Base-by-base conservation (phyloP, 2,797 vertebrate genomes). In the Sebastolobus altivelis region DNA sequence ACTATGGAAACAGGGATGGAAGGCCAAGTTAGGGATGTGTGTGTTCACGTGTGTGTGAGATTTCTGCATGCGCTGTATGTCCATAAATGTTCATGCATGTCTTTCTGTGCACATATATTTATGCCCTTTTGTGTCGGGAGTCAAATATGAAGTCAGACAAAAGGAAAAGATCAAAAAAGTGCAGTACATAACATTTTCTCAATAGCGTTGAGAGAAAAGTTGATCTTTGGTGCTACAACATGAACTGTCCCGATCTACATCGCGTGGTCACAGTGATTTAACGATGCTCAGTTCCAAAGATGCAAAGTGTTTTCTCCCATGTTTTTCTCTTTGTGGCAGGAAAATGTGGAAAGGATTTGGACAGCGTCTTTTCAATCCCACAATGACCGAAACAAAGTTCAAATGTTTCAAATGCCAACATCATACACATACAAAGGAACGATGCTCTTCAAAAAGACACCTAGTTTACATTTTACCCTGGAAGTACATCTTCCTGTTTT, bases 1-100 rank as follows among this genome's bases (percentile, higher is more conserved):
- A 84, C 82, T 75, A 74, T 90, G 90, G 90, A 94, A 94, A 93
- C 77, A 77, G 65, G 56, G 74, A 86, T 79, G 75, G 68, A 77
- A 46, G 68, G 90, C 89, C 91, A 91, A 89, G 72, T 77, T 7
- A 66, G 22, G 29, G 65, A 7, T 75, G 77, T 77, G 79, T 81
- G 79, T 81, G 71, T 87, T 7, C 25, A 40, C 67, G 63, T 78
- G 65, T 78, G 86, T 80, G 68, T 43, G 29, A 69, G 54, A 76
- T 56, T 72, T 68, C 18, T 72, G 58, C 13, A 56, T 70, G 31
- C 65, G 18, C 27, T 75, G 37, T 37, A 49, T 33, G 35, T 61
- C 54, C 55, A 58, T 68, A 33, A 27, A 54, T 71, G 56, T 58
- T 40, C 58, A 31, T 52, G 14, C 37, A 22, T 79, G 68, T 46